Conservation (phyloP, 53 echinoderm and acorn worm genomes). For the Crossaster papposus region DNA sequence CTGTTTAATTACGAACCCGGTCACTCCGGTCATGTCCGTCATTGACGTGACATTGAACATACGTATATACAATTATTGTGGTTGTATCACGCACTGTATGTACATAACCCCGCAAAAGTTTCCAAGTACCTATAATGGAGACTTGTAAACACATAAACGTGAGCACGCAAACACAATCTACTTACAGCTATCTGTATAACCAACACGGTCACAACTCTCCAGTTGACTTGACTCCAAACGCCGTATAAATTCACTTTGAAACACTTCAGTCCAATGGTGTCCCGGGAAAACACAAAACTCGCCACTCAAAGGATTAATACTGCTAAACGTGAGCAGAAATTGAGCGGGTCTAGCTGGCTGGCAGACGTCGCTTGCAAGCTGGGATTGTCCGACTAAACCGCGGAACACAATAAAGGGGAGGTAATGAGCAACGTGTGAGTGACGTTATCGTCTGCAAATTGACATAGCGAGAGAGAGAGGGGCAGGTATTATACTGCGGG, state of each 20-base stretch:
- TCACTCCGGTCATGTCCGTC: not conserved
- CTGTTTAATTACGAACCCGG: not conserved
- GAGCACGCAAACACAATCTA: not conserved
- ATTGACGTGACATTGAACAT: not conserved
- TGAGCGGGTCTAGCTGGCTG: not conserved
- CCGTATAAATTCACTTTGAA: not conserved
- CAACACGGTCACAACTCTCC: not conserved
- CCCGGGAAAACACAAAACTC: not conserved
- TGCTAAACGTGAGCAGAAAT: not conserved
- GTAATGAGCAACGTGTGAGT: conserved; percentile 45
- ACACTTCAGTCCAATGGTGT: not conserved
- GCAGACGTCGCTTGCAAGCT: not conserved
- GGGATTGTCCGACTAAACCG: not conserved
- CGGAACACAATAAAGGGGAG: conserved; percentile 32
- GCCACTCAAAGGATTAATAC: not conserved
- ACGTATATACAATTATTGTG: not conserved
- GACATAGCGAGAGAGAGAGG: conserved; percentile 22
- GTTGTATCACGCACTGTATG: not conserved
- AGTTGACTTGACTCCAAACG: not conserved
- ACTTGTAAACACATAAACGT: not conserved
- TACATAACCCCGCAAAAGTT: not conserved
- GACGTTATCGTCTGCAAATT: conserved; percentile 35
- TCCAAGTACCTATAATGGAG: not conserved
- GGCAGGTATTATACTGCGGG: conserved; percentile 1
- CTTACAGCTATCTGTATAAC: not conserved